Evolutionary conservation across 2,888 invertebrate species (phyloP).

Genomic region (Dione juno): DNA sequence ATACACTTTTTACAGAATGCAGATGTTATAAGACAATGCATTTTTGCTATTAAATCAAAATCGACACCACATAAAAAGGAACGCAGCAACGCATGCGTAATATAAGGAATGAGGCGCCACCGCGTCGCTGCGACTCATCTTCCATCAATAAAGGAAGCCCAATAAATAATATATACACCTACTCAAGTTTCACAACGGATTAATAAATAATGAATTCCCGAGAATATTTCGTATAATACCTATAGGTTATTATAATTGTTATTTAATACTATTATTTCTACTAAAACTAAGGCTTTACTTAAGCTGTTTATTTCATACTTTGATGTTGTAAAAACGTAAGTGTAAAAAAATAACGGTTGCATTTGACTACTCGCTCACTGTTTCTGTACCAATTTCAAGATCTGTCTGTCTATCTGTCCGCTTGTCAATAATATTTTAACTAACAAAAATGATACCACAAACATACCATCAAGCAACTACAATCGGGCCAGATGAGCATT

Average conservation of each 20-base stretch:
- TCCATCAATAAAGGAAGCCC: slow-evolving; percentile 76
- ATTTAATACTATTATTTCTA: slow-evolving; percentile 1
- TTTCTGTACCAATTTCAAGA: too few species aligned
- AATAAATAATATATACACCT: slow-evolving; percentile 52
- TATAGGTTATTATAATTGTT: neutral
- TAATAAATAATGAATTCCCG: slow-evolving; percentile 47
- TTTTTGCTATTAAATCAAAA: slow-evolving; percentile 13
- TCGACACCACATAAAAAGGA: slow-evolving; percentile 20
- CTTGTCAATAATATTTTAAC: too few species aligned
- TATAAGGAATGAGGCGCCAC: slow-evolving; percentile 61
- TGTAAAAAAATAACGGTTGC: neutral
- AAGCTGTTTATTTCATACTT: neutral
- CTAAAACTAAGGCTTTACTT: neutral
- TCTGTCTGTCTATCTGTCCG: too few species aligned
- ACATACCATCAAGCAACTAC: too few species aligned
- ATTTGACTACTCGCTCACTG: too few species aligned
- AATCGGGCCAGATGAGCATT: too few species aligned
- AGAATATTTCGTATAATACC: slow-evolving; percentile 13
- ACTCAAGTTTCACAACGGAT: slow-evolving; percentile 64
- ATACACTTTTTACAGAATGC: neutral
- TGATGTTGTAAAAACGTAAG: neutral
- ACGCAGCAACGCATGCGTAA: slow-evolving; percentile 47
- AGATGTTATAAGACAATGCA: slow-evolving; percentile 1
- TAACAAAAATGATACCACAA: too few species aligned
- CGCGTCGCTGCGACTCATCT: slow-evolving; percentile 69